phyloP scores from a whole-genome alignment of 2,888 invertebrate species.

The Escarpia spicata region DNA sequence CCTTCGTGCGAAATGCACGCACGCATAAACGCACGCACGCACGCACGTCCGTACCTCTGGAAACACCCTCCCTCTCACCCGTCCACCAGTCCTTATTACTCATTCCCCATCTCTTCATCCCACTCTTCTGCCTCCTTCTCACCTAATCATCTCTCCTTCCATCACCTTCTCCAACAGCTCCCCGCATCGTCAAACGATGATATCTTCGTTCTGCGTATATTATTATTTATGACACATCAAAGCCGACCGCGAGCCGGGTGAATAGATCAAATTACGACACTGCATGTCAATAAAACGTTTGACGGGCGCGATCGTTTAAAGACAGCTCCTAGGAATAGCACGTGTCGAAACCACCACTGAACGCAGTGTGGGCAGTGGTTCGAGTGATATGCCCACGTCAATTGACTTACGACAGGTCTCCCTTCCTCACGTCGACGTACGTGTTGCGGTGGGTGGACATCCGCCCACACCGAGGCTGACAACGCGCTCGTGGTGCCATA shows the following conservation, averaged over 20 bases:
- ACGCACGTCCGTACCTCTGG: neutral
- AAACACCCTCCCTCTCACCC: neutral
- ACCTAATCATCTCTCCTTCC: no score
- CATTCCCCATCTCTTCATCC: neutral
- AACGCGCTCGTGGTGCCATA: neutral
- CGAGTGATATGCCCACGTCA: conserved; percentile 1
- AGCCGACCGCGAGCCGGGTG: neutral
- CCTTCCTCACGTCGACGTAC: neutral
- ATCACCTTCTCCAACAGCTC: neutral
- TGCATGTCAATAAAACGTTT: neutral
- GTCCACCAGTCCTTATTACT: neutral
- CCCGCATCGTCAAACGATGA: neutral
- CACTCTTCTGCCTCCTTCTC: no score
- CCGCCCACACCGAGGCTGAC: neutral
- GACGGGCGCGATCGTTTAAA: neutral
- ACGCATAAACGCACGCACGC: neutral
- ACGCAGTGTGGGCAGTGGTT: neutral
- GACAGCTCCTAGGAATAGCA: neutral
- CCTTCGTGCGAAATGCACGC: neutral
- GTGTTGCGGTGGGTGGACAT: neutral
- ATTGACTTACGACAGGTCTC: neutral
- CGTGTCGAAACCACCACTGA: neutral
- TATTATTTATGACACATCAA: neutral
- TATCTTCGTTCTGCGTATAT: neutral
- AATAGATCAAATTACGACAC: neutral